phyloP scores from a whole-genome alignment of 2,888 invertebrate species.

The Ypsolopha scabrella region DNA sequence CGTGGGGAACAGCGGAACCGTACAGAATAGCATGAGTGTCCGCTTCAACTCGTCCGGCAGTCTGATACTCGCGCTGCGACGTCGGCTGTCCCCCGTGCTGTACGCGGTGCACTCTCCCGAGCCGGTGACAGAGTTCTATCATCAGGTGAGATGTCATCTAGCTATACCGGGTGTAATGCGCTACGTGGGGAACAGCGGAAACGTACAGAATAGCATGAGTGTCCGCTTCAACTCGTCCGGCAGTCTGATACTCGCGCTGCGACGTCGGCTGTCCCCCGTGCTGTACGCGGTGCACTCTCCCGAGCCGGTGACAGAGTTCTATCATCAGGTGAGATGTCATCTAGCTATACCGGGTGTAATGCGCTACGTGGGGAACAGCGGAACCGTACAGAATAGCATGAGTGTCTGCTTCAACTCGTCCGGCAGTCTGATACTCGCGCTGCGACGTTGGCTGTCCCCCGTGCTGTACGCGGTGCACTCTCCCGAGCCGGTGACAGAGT shows the following conservation, averaged over 20 bases:
- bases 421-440: constrained; percentile 83
- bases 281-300: constrained; percentile 79
- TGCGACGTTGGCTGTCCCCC: constrained; percentile 88
- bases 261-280: constrained; percentile 89
- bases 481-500: constrained; percentile 82
- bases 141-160: constrained; percentile 58
- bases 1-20: constrained; percentile 69
- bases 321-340: too few relatives aligned
- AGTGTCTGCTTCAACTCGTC: constrained; percentile 88
- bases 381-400: constrained; percentile 20
- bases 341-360: too few relatives aligned
- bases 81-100: constrained; percentile 88
- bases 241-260: constrained; percentile 81
- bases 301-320: constrained; percentile 84
- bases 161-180: constrained; percentile 56
- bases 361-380: background rate
- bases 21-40: constrained; percentile 90
- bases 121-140: too few relatives aligned
- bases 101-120: constrained; percentile 82
- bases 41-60: constrained; percentile 87
- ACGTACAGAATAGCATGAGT: constrained; percentile 86
- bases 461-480: constrained; percentile 81
- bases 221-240: constrained; percentile 90
- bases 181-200: constrained; percentile 74
- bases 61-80: constrained; percentile 82